A percentile compares a stretch with the other conserved stretches of the same genome.
Conservation (phyloP, 2,888 invertebrate species). For the Hermaeophaga mercurialis region DNA sequence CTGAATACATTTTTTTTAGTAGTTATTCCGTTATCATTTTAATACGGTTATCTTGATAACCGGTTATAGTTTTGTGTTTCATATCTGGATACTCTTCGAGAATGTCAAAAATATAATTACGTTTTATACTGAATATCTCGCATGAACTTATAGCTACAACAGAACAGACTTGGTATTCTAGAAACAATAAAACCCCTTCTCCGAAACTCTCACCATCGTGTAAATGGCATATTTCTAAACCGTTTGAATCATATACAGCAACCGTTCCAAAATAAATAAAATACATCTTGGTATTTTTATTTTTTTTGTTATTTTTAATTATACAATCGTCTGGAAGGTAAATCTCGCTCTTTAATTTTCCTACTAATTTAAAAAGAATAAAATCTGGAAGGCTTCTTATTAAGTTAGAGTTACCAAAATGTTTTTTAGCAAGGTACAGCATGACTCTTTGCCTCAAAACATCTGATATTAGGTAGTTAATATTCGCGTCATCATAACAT, state of each 20-base stretch:
- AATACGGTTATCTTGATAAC: no score
- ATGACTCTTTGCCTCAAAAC: conserved; percentile 50
- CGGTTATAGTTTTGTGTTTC: conserved; percentile 6
- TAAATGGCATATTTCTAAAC: conserved; percentile 58
- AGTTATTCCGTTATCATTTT: no score
- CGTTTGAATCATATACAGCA: conserved; percentile 51
- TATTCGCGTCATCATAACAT: conserved; percentile 53
- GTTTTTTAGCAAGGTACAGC: conserved; percentile 50
- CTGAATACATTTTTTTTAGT: no score
- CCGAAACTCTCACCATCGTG: conserved; percentile 59
- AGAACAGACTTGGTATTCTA: conserved; percentile 53
- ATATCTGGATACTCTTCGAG: conserved; percentile 54
- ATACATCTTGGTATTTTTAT: conserved; percentile 19
- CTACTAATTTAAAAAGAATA: conserved; percentile 20
- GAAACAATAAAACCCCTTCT: conserved; percentile 57
- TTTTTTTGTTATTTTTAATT: conserved; percentile 4
- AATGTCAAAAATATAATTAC: conserved; percentile 53
- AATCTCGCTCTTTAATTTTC: conserved; percentile 22
- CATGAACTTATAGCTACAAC: conserved; percentile 58
- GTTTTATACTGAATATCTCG: conserved; percentile 54
- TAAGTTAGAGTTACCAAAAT: conserved; percentile 53
- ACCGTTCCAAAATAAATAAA: conserved; percentile 31
- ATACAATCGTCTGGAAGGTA: conserved; percentile 26
- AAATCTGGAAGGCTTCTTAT: conserved; percentile 45
- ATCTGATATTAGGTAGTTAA: conserved; percentile 48